These are phyloP conservation scores for Lamellibrachia satsuma DNA, from an alignment of 2,888 invertebrate genomes.

Conservation along the genomic window DNA sequence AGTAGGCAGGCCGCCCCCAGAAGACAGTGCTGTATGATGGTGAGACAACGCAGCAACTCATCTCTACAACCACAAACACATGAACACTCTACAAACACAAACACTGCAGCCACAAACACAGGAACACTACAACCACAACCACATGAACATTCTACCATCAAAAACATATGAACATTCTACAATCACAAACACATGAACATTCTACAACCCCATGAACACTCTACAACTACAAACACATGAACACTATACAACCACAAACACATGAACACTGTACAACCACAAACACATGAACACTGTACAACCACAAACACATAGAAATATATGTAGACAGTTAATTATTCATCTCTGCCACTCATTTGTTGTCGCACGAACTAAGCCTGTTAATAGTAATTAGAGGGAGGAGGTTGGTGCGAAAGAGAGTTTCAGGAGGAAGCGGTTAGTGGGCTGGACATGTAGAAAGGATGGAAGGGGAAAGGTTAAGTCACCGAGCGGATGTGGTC, in stretches of 20 bases:
- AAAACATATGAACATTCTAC: neutral
- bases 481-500: no score
- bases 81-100: neutral
- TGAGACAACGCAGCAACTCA: conserved; percentile 75
- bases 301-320: neutral
- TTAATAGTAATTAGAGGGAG: no score
- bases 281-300: neutral
- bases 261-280: neutral
- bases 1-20: conserved; percentile 75
- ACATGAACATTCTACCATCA: neutral
- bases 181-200: conserved; percentile 43
- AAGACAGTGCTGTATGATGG: conserved; percentile 75
- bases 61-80: conserved; percentile 69
- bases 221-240: conserved; percentile 63
- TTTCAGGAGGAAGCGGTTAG: no score
- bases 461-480: no score
- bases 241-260: neutral
- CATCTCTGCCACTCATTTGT: neutral
- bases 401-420: no score
- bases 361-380: no score
- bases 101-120: neutral
- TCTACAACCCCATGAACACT: conserved; percentile 61
- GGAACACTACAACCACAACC: neutral
- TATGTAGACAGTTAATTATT: neutral
- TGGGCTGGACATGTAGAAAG: no score